A percentile compares a stretch with the other conserved stretches of the same genome.
These are phyloP conservation scores for Diploptera punctata DNA, from an alignment of 2,888 invertebrate genomes.

Conservation along the genomic window DNA sequence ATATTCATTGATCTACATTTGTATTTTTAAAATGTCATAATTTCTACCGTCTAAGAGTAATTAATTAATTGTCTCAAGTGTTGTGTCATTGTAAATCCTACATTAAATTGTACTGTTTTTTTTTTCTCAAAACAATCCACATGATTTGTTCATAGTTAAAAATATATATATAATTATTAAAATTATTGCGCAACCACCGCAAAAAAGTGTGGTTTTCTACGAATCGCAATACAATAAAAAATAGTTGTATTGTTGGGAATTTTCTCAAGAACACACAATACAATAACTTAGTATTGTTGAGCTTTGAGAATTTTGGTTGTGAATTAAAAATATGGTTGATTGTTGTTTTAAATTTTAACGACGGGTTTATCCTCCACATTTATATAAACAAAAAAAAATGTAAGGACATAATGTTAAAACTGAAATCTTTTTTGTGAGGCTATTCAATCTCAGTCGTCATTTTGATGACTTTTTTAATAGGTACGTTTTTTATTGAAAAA, in stretches of 20 bases:
- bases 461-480: constrained; percentile 43
- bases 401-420: constrained; percentile 28
- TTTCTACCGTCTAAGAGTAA: too few relatives aligned
- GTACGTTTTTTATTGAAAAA: constrained; percentile 44
- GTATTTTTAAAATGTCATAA: too few relatives aligned
- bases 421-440: constrained; percentile 35
- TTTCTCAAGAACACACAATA: constrained; percentile 24
- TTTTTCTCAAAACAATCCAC: constrained; percentile 23
- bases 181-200: constrained; percentile 9
- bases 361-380: constrained; percentile 43
- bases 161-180: constrained; percentile 17
- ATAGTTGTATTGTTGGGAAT: constrained; percentile 18
- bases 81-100: too few relatives aligned
- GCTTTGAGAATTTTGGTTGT: constrained; percentile 38
- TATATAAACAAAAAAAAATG: constrained; percentile 23
- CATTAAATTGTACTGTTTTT: too few relatives aligned
- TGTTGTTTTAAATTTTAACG: constrained; percentile 43
- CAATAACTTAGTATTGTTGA: constrained; percentile 28
- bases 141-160: constrained; percentile 23
- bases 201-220: constrained; percentile 18
- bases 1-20: too few relatives aligned
- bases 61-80: too few relatives aligned
- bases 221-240: constrained; percentile 26
- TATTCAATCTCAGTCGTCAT: constrained; percentile 35
- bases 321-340: constrained; percentile 43